Evolutionary conservation across 2,797 vertebrate species (phyloP).

Genomic region (Synanceia verrucosa): DNA sequence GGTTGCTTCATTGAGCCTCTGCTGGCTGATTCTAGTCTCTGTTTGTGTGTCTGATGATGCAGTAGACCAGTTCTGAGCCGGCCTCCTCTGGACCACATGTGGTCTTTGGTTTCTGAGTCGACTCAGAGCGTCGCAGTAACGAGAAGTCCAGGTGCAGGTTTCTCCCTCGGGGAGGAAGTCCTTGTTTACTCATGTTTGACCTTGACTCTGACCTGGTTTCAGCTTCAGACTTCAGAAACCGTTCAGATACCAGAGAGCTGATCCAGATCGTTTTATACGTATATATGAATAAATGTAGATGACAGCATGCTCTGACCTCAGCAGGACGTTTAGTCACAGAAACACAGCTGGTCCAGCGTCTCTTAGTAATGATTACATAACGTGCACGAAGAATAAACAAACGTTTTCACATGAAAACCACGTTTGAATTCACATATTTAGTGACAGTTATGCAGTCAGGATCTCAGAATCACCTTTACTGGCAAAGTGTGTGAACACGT

Average conservation of each 20-base stretch:
- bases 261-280: not conserved
- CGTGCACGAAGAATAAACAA: not conserved
- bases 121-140: slow-evolving; percentile 59
- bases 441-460: not conserved
- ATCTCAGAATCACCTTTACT: no score
- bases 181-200: slow-evolving; percentile 77
- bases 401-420: not conserved
- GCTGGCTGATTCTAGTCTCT: slow-evolving; percentile 30
- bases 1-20: slow-evolving; percentile 24
- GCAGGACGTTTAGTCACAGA: not conserved
- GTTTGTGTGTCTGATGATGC: slow-evolving; percentile 1
- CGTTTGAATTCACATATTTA: not conserved
- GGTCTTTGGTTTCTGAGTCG: slow-evolving; percentile 55
- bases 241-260: slow-evolving; percentile 7
- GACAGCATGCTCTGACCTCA: not conserved
- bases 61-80: slow-evolving; percentile 61
- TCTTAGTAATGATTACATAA: slow-evolving; percentile 5
- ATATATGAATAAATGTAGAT: no score
- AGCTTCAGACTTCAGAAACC: slow-evolving; percentile 16
- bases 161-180: slow-evolving; percentile 74
- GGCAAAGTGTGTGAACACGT: no score
- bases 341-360: not conserved
- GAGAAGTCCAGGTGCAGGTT: slow-evolving; percentile 81
- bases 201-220: slow-evolving; percentile 42
- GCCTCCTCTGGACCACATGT: slow-evolving; percentile 76